Evolutionary conservation across 1,140 invertebrate genomes (phyloP).

Genomic region (Anastrepha ludens): DNA sequence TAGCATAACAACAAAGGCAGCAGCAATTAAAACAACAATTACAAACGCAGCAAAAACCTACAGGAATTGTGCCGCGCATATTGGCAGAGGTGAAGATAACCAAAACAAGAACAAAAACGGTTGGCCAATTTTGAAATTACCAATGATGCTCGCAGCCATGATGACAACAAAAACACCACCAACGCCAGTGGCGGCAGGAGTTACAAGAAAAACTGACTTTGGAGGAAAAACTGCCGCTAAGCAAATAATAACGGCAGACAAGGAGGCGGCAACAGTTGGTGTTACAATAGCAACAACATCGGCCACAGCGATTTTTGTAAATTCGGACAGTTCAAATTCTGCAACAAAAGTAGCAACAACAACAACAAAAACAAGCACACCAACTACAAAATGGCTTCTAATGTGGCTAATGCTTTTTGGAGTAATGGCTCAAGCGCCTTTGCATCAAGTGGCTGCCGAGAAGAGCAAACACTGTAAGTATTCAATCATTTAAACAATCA

Average conservation of each 20-base stretch:
- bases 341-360: not conserved
- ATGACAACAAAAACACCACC: conserved; percentile 33
- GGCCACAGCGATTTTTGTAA: not conserved
- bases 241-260: not conserved
- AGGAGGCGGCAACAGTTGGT: conserved; percentile 20
- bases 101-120: conserved; percentile 53
- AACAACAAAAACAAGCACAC: conserved; percentile 39
- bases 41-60: too few species aligned
- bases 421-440: conserved; percentile 66
- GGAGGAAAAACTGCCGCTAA: not conserved
- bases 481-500: not conserved
- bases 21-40: conserved; percentile 55
- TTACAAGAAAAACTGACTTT: not conserved
- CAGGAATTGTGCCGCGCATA: not conserved
- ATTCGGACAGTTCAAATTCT: not conserved
- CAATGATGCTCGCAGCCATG: not conserved
- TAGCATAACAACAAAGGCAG: conserved; percentile 48
- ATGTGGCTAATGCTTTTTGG: conserved; percentile 68
- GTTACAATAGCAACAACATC: conserved; percentile 7
- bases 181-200: not conserved
- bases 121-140: conserved; percentile 47
- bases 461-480: conserved; percentile 73
- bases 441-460: conserved; percentile 71
- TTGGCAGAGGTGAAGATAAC: conserved; percentile 1
- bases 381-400: conserved; percentile 66